phyloP scores from a whole-genome alignment of 2,888 invertebrate genomes.

The Caenorhabditis doughertyi region DNA sequence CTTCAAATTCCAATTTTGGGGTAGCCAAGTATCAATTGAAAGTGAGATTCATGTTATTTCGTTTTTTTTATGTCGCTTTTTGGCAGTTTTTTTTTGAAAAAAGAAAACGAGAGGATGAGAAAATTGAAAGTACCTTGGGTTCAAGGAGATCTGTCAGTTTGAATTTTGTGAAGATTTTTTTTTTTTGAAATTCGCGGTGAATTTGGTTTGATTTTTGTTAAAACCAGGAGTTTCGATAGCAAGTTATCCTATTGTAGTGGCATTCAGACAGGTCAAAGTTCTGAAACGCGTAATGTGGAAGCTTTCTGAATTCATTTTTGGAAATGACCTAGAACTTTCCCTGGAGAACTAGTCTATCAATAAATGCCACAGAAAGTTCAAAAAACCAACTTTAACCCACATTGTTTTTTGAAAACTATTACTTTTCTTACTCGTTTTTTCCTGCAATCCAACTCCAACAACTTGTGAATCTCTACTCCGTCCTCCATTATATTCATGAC shows the following conservation, averaged over 20 bases:
- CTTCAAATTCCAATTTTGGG: background rate
- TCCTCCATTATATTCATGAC: conserved; percentile 16
- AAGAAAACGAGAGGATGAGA: conserved; percentile 1
- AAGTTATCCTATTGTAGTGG: too few relatives aligned
- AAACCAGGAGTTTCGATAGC: too few relatives aligned
- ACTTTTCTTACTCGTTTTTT: background rate
- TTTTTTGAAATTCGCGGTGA: background rate
- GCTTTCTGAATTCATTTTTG: too few relatives aligned
- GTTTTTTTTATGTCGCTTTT: background rate
- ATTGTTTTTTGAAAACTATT: too few relatives aligned
- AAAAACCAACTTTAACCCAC: too few relatives aligned
- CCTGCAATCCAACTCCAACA: background rate
- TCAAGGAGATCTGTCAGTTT: conserved; percentile 10
- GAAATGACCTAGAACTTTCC: too few relatives aligned
- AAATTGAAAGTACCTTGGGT: too few relatives aligned
- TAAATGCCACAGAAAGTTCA: too few relatives aligned
- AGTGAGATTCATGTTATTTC: conserved; percentile 9
- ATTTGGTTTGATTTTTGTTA: too few relatives aligned
- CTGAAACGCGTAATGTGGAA: too few relatives aligned
- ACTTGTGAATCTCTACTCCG: background rate
- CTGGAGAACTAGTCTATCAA: too few relatives aligned
- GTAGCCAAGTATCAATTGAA: background rate
- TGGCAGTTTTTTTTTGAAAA: conserved; percentile 2
- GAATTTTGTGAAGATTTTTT: background rate
- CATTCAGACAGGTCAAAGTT: too few relatives aligned